Conservation (phyloP, 2,888 invertebrate species). For the Coenonympha arcania region DNA sequence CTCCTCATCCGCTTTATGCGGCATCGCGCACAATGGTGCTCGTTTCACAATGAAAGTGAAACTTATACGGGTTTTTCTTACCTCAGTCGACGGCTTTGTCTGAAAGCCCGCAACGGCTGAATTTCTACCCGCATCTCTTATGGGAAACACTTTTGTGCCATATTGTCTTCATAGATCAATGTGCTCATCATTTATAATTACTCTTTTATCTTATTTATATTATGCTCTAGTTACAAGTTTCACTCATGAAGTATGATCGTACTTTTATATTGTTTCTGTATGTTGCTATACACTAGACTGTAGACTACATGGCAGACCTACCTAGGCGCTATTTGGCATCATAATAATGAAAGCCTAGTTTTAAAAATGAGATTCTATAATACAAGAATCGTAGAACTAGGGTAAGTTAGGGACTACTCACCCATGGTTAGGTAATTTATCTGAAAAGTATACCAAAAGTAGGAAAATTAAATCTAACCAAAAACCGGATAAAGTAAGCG, state of each 20-base stretch:
- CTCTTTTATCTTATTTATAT: slow-evolving; percentile 3
- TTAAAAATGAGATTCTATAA: too few relatives aligned
- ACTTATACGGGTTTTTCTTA: slow-evolving; percentile 49
- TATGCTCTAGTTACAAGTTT: slow-evolving; percentile 1
- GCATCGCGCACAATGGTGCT: slow-evolving; percentile 42
- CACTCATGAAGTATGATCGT: not conserved
- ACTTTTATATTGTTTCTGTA: too few relatives aligned
- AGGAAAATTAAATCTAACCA: too few relatives aligned
- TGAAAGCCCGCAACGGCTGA: slow-evolving; percentile 39
- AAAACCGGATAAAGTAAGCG: too few relatives aligned
- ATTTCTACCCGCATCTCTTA: slow-evolving; percentile 43
- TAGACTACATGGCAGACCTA: too few relatives aligned
- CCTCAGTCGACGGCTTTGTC: slow-evolving; percentile 44
- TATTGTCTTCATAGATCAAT: slow-evolving; percentile 38
- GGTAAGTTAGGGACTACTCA: too few relatives aligned
- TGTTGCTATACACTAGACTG: too few relatives aligned
- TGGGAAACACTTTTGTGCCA: slow-evolving; percentile 44
- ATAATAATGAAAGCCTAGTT: too few relatives aligned
- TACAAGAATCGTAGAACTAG: too few relatives aligned
- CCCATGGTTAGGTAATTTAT: too few relatives aligned
- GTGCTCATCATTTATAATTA: slow-evolving; percentile 10
- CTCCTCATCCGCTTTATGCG: slow-evolving; percentile 37
- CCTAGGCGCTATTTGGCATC: too few relatives aligned
- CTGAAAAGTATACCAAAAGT: too few relatives aligned
- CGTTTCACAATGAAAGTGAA: slow-evolving; percentile 55